Evolutionary conservation across 2,113 vertebrate genomes (phyloP).

Genomic region (Arenaria interpres): DNA sequence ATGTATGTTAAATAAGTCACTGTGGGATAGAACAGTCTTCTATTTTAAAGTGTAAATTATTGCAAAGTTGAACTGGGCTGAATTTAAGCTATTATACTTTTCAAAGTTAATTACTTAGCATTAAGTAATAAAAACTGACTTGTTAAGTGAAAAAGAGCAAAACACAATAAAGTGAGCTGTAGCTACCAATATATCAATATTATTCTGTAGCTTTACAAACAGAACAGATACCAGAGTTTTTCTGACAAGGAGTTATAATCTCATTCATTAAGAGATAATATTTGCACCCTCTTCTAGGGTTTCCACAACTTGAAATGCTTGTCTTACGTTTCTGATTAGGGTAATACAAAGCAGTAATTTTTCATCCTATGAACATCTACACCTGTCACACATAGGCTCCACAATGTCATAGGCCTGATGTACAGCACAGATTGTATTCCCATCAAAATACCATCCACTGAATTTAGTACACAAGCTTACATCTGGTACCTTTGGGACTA

Average conservation of each 20-base stretch:
- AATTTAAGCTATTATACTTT: background rate
- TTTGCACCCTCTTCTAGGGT: background rate
- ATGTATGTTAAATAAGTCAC: background rate
- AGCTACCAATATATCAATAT: background rate
- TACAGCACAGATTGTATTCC: background rate
- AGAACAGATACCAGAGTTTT: background rate
- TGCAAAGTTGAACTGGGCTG: background rate
- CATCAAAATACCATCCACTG: background rate
- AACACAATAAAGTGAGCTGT: background rate
- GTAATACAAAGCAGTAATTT: background rate
- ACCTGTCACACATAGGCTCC: background rate
- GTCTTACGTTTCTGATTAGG: background rate
- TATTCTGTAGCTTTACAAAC: background rate
- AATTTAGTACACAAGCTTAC: background rate
- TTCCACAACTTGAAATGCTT: background rate
- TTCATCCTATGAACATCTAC: background rate
- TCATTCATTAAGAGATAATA: background rate
- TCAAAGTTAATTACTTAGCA: background rate
- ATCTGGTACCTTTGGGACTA: background rate
- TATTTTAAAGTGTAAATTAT: background rate
- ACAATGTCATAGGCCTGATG: background rate
- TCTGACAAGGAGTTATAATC: background rate
- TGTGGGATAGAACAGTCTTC: background rate
- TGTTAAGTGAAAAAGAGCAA: background rate
- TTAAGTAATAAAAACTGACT: background rate